Conservation (phyloP, 2,113 vertebrate species). For the Sterna hirundo region DNA sequence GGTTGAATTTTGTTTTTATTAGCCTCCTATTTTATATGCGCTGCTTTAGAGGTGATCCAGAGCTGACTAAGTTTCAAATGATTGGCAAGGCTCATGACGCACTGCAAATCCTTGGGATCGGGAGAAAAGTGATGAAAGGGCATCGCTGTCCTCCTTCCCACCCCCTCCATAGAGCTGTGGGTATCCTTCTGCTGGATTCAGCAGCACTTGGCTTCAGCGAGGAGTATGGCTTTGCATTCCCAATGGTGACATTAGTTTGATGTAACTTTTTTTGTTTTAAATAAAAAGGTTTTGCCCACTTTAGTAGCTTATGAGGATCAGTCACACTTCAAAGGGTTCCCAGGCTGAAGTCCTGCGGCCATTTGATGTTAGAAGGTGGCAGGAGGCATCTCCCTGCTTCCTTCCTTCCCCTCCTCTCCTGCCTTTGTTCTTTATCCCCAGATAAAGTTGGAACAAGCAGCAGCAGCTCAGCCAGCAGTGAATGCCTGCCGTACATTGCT, state of each 20-base stretch:
- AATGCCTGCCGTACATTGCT: not conserved
- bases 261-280: not conserved
- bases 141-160: not conserved
- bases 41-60: not conserved
- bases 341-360: not conserved
- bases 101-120: not conserved
- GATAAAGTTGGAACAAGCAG: not conserved
- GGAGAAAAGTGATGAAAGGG: not conserved
- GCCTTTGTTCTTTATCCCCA: not conserved
- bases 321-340: not conserved
- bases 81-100: fast-evolving
- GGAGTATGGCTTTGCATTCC: not conserved
- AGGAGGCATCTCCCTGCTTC: not conserved
- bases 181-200: not conserved
- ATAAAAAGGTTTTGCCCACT: not conserved
- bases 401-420: not conserved
- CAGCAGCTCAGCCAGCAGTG: not conserved
- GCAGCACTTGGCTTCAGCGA: not conserved
- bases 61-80: not conserved
- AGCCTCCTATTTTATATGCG: not conserved
- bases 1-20: not conserved
- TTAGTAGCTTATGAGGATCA: not conserved
- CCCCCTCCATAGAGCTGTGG: not conserved
- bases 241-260: not conserved
- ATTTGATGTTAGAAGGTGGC: constrained; percentile 1